Base-by-base conservation (phyloP, 1,140 invertebrate species). In the Octopus sinensis region DNA sequence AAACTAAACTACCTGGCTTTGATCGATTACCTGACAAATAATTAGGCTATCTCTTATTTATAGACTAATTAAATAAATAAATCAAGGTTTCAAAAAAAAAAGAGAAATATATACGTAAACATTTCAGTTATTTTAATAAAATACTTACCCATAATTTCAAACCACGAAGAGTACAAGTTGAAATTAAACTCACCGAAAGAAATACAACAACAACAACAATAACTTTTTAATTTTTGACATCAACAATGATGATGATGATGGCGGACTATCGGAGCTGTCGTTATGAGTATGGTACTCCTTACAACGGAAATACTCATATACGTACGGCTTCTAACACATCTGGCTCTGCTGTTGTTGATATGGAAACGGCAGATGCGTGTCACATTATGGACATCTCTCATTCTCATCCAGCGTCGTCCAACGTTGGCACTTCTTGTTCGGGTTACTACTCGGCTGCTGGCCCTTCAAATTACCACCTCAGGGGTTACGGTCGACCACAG, bases 311-410 rank as follows among this genome's bases (percentile, higher is more conserved):
- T 84, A 79, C 85, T 83, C 78, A 78, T 83, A 30, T 82, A 84
- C 53, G 82, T 82, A 79, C 78, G 17, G 76, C 73, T 7, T 81
- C 81, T 30, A 83, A 79, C 79, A 76, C 78, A 79, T 51, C 54
- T 68, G 79, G 82, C 78, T 76, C 76, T 76, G 56, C 62, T 6
- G 71, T 62, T 12, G 71, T 79, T 17, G 86, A 88, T 79, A 83
- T 85, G 81, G 84, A 10, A n/a, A 13, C 86, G 54, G 85, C 81
- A 43, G 79, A 88, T 51, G 79, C 86, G 13, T 78, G 87, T 23
- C 86, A 88, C 53, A 81, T 89, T 52, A 86, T 87, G 82, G 88
- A 89, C 81, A 86, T 89, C 54, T 87, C 88, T 43, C 88, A 89
- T 81, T 80, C 86, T n/a, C 84, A 87, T 75, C 54, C 83, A 51